Evolutionary conservation across 2,113 vertebrate species (phyloP), one percentile per base, ranked within the genome.

Genomic region (Isichthys henryi): DNA sequence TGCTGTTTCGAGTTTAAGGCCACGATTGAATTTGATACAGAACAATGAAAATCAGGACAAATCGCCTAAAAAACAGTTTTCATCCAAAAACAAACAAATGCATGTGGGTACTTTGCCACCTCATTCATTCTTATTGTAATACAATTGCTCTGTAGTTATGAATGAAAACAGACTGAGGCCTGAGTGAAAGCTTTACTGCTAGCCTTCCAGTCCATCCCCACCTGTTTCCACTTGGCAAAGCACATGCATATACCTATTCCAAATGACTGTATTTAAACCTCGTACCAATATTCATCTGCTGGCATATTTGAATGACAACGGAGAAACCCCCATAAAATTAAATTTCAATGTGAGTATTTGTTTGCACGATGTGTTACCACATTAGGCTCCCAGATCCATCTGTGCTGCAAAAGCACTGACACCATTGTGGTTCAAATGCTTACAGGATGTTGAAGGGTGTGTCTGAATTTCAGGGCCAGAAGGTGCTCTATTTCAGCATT

Each of bases 401-500:
- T 39, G 15, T 39, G 70, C 31, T 80, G 13, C 17, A 43, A 35
- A 84, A 45, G 82, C 45, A n/a, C 15, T 23, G 45, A 46, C 48
- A 5, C 8, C 39, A 84, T 21, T 84, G 43, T 84, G 82, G 45
- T n/a, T 48, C n/a, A 23, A 48, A 45, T 48, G 43, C 39, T 21
- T 48, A 13, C 17, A 84, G 82, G 21, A 84, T 46, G 19, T 39
- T 84, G 82, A 84, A 48, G 43, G 82, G n/a, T 84, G 21, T 48
- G 48, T 58, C 23, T 88, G 3, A 89, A 23, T 91, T 88, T 88
- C 93, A 99, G 98, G 98, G 7, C 96, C 97, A 62, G 97, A 98
- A 94, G 98, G 98, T 48, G 98, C 97, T 3, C 92, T 99, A 90
- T 99, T 99, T 94, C 97, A 99, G 93, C 98, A 99, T 89, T 99